Base-by-base conservation (phyloP, 2,888 invertebrate species). In the Endomychus coccineus region DNA sequence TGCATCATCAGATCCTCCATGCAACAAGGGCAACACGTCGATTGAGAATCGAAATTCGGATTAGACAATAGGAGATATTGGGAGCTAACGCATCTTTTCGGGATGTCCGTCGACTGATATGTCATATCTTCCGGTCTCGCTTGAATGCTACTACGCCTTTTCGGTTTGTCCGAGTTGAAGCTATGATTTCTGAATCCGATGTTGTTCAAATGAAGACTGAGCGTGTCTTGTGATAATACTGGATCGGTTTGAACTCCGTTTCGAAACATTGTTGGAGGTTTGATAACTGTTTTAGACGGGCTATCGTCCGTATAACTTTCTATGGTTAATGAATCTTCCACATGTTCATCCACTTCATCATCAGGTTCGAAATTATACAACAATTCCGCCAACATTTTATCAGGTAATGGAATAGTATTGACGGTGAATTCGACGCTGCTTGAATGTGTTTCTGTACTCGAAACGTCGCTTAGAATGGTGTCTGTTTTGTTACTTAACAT, bases 201-300 rank as follows among this genome's bases (percentile, higher is more conserved):
- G 35, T 56, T 52, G 25, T 55, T 57, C 14, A 56, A 49, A 13
- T 52, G 43, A 19, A 62, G 43, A 39, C 52, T 56, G 3, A 56
- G 33, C 31, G 49, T 33, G 22, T 29, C 49, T 10, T 16, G 11
- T n/a, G 17, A 3, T 10, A 41, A 44, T 24, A 69, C 44, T 9
- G 46, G 34, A 31, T 35, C 30, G 7, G 45, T 33, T 22, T 39
- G 36, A 11, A 43, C 42, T 22, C 43, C 45, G 48, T 71, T 72
- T 25, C 72, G 64, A 56, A 78, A 78, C 75, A 77, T 75, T 6
- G 71, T 71, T 5, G 78, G 78, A 1, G 78, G 78, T 42, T 64
- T 62, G 38, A 66, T 60, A 19, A 68, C 61, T 19, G 62, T 56
- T 42, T 52, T 51, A 17, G 54, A 47, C 16, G 55, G 52, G 17